Evolutionary conservation across 1,140 invertebrate genomes (phyloP).

Genomic region (Drosophila virilis): DNA sequence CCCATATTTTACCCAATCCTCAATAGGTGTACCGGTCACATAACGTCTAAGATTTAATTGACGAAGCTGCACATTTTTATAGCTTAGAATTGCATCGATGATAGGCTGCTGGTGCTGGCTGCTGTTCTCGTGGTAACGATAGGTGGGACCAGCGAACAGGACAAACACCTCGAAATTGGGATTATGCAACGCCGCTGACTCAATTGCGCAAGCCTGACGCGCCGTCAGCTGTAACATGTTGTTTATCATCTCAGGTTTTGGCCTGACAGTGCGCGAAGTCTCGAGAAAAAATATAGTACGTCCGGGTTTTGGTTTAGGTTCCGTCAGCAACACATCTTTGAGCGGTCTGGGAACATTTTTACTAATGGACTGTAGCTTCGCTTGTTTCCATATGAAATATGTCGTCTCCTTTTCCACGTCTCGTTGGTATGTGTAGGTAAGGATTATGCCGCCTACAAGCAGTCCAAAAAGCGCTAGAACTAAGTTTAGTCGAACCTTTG

Average conservation of each 20-base stretch:
- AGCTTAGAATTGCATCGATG: slow-evolving; percentile 84
- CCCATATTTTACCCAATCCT: slow-evolving; percentile 86
- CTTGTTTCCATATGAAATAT: background rate
- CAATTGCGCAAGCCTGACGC: slow-evolving; percentile 88
- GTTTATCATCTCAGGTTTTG: background rate
- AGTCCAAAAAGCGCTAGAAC: background rate
- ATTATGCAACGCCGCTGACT: slow-evolving; percentile 88
- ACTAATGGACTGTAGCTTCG: background rate
- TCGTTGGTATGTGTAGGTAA: background rate
- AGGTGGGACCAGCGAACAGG: slow-evolving; percentile 85
- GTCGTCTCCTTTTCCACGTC: no score
- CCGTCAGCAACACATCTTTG: slow-evolving; percentile 57
- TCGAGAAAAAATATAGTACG: slow-evolving; percentile 87
- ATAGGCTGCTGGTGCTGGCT: slow-evolving; percentile 22
- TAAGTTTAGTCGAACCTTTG: background rate
- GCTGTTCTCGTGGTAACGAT: slow-evolving; percentile 34
- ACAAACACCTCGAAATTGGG: slow-evolving; percentile 86
- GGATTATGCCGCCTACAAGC: background rate
- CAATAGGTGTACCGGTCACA: slow-evolving; percentile 86
- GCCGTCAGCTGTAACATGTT: slow-evolving; percentile 79
- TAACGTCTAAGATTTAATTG: slow-evolving; percentile 86
- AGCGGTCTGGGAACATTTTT: slow-evolving; percentile 8
- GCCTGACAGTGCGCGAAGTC: slow-evolving; percentile 84
- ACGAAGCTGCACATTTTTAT: slow-evolving; percentile 87
- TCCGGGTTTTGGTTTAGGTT: slow-evolving; percentile 78